Base-by-base conservation (phyloP, 2,113 vertebrate genomes). In the Poeciliopsis retropinna region DNA sequence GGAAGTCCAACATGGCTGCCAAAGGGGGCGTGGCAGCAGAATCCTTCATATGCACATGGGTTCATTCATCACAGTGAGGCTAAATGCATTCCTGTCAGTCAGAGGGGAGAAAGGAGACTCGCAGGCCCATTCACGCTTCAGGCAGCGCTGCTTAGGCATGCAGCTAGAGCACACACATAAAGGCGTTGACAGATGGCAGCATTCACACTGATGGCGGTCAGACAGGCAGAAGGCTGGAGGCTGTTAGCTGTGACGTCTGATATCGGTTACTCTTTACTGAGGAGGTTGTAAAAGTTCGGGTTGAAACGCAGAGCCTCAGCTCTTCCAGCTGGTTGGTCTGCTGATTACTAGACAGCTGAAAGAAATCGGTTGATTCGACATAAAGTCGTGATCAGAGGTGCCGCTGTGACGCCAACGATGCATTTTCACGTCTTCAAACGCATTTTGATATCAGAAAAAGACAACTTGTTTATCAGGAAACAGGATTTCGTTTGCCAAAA, bases 81-180 rank as follows among this genome's bases (percentile, higher is more conserved):
- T 78, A 64, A 85, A 86, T 17, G 64, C 83, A 85, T 87, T 90
- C 78, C 77, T 75, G 85, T 89, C 87, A 87, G 63, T 85, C 84
- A 85, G 62, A 80, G 7, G 14, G 57, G 37, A 85, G 85, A 87
- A 86, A 61, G 64, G 81, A 85, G 74, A 80, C 78, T 76, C 64
- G 32, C 54, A 78, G 67, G 9, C 14, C 80, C 78, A 77, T 85
- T 87, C 72, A 79, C 63, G 64, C 67, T 72, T 76, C 68, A 72
- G 66, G 63, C 73, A 17, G 71, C 67, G 7, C 81, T 84, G 76
- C 84, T 86, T 86, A 82, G 71, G 79, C 81, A 88, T 84, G 81
- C 87, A 84, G 75, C 63, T 73, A 63, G 68, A 68, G 70, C 80
- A 72, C 70, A 71, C 70, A 79, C 60, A 69, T 67, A 72, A 17